phyloP scores from a whole-genome alignment of 1,140 invertebrate species.

The Leptoteleia sp. region DNA sequence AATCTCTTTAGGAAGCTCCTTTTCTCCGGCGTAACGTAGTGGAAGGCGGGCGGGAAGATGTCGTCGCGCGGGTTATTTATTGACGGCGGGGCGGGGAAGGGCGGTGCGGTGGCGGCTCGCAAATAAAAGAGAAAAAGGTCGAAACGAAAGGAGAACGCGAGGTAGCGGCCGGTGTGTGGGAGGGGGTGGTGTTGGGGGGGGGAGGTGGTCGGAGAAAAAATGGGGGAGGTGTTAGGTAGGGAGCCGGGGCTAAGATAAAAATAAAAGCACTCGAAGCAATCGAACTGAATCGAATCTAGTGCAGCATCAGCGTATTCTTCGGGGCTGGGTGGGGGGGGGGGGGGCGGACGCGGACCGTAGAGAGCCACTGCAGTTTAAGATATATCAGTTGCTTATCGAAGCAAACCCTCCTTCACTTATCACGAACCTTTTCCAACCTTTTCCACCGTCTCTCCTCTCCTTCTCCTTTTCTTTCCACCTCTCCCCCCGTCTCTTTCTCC shows the following conservation, averaged over 20 bases:
- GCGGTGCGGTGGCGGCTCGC: too few relatives aligned
- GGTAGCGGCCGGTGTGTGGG: too few relatives aligned
- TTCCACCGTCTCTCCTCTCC: too few relatives aligned
- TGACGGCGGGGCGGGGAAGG: too few relatives aligned
- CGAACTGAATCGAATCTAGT: constrained; percentile 68
- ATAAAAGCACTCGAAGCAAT: constrained; percentile 67
- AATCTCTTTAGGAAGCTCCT: constrained; percentile 70
- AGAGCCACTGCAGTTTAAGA: constrained; percentile 68
- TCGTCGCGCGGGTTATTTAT: too few relatives aligned
- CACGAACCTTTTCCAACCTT: too few relatives aligned
- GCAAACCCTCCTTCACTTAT: constrained; percentile 63
- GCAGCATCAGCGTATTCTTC: constrained; percentile 74
- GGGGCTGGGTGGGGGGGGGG: constrained; percentile 15
- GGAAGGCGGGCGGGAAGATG: too few relatives aligned
- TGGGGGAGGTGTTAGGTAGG: constrained; percentile 15
- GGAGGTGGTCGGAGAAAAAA: constrained; percentile 10
- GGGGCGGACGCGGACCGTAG: constrained; percentile 31
- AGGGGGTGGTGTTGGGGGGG: too few relatives aligned
- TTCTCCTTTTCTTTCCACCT: constrained; percentile 8
- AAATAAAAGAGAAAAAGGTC: constrained; percentile 33
- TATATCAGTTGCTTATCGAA: constrained; percentile 75
- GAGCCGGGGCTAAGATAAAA: constrained; percentile 43
- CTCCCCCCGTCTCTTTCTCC: too few relatives aligned
- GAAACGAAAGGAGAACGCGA: constrained; percentile 32
- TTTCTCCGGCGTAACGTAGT: constrained; percentile 53